Conservation (phyloP, 2,888 invertebrate genomes). For the Seira sanloemensis region DNA sequence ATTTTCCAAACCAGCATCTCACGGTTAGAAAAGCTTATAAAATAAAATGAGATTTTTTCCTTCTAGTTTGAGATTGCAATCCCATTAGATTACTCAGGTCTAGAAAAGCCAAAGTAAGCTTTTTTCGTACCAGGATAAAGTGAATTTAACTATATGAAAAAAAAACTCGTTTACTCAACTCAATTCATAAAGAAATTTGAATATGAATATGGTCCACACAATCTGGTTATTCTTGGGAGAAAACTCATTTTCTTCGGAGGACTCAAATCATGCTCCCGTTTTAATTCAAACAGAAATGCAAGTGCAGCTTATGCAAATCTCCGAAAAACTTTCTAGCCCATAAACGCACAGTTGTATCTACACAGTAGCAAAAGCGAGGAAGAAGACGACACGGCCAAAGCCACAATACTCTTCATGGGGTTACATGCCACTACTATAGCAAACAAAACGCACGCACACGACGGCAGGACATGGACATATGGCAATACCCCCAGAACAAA, state of each 20-base stretch:
- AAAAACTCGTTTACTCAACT: not conserved
- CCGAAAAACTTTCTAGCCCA: too few species aligned
- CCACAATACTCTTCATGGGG: too few species aligned
- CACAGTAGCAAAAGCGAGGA: not conserved
- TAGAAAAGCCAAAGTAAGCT: not conserved
- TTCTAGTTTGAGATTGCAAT: not conserved
- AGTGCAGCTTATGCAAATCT: too few species aligned
- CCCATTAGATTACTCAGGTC: not conserved
- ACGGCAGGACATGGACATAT: too few species aligned
- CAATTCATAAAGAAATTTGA: not conserved
- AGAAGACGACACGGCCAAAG: not conserved
- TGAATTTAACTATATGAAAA: not conserved
- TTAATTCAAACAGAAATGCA: too few species aligned
- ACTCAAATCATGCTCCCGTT: not conserved
- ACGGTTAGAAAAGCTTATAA: not conserved
- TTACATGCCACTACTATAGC: too few species aligned
- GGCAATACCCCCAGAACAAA: too few species aligned
- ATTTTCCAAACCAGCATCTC: not conserved
- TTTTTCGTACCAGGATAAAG: too few species aligned
- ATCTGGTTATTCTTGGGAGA: not conserved
- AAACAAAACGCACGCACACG: too few species aligned
- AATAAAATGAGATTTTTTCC: not conserved
- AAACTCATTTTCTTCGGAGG: not conserved
- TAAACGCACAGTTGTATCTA: not conserved
- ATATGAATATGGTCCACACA: not conserved